These are phyloP conservation scores for Arenaria interpres DNA, from an alignment of 2,113 vertebrate genomes.

Conservation along the genomic window DNA sequence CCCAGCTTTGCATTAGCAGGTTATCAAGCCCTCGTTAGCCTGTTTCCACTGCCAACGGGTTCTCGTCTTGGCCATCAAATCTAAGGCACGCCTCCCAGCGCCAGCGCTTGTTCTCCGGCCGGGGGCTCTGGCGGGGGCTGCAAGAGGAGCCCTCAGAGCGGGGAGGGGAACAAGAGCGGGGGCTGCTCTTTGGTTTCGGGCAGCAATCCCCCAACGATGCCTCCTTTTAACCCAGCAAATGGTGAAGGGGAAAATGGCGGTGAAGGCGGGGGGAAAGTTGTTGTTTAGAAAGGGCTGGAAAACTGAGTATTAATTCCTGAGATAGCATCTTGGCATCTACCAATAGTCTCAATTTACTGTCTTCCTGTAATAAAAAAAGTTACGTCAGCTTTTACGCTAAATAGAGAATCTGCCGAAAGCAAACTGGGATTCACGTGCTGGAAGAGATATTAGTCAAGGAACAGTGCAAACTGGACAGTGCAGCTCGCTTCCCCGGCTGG, in stretches of 20 bases:
- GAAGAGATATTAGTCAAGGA: constrained; percentile 56
- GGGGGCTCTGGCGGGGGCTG: constrained; percentile 1
- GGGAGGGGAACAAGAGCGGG: not conserved
- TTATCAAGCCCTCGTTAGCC: not conserved
- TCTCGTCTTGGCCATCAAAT: constrained; percentile 19
- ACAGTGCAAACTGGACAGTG: constrained; percentile 57
- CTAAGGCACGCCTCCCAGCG: not conserved
- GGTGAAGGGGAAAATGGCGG: constrained; percentile 16
- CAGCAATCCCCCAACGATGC: not conserved
- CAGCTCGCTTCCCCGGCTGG: constrained; percentile 69
- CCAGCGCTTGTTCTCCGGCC: not conserved
- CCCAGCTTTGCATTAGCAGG: not conserved
- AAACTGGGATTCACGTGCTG: constrained; percentile 37
- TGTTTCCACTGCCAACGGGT: not conserved
- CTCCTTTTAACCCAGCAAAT: constrained; percentile 5
- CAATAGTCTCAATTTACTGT: constrained; percentile 57
- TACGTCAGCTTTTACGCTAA: constrained; percentile 35
- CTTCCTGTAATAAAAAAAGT: constrained; percentile 57
- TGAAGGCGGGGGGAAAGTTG: not conserved
- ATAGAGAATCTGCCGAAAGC: constrained; percentile 43
- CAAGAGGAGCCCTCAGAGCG: not conserved
- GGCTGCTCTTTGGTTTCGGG: not conserved
- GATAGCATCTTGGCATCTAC: constrained; percentile 17
- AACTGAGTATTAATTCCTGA: constrained; percentile 17
- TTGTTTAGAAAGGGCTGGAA: not conserved